Base-by-base conservation (phyloP, 2,113 vertebrate genomes). In the Passer montanus region DNA sequence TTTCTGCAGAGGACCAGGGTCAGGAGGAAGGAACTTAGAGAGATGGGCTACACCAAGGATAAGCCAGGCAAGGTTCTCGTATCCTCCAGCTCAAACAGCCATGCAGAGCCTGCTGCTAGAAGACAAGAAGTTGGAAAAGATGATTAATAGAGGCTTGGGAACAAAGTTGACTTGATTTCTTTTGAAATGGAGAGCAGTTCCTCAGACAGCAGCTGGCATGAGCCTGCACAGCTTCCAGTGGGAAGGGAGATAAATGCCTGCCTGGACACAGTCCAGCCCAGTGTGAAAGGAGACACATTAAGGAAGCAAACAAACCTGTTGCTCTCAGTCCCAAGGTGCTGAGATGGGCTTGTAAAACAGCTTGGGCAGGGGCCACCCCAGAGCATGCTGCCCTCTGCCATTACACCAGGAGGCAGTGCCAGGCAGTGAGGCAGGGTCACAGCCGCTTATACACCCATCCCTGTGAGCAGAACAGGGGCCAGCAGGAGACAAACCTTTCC, bases 111-210 rank as follows among this genome's bases (percentile, higher is more conserved):
- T 39, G 31, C 47, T 87, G 60, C 78, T 75, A 49, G 56, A 87
- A 77, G 89, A 90, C 80, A 80, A 83, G 78, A 77, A 77, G 37
- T 23, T 92, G 86, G 64, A 89, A 90, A 88, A 88, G 37, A 39
- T 87, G 50, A 90, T 90, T 81, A 94, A 84, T 47, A 43, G 35
- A 84, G 27, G 35, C 60, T 93, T 81, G 56, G 86, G 89, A 94
- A 93, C 56, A 90, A 92, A 94, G 55, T 35, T 90, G 59, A 55
- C 75, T 86, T 56, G 68, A 67, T 84, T 92, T 77, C 79, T 67
- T 93, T 93, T 86, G 86, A 95, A 96, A 93, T 59, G 56, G 76
- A 93, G 89, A 97, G 56, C 86, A 95, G 64, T 43, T 90, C 72
- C 80, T 90, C 90, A 90, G 79, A 95, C 59, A 92, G 88, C 79